phyloP scores from a whole-genome alignment of 2,797 vertebrate genomes.

The Harpagifer antarcticus region DNA sequence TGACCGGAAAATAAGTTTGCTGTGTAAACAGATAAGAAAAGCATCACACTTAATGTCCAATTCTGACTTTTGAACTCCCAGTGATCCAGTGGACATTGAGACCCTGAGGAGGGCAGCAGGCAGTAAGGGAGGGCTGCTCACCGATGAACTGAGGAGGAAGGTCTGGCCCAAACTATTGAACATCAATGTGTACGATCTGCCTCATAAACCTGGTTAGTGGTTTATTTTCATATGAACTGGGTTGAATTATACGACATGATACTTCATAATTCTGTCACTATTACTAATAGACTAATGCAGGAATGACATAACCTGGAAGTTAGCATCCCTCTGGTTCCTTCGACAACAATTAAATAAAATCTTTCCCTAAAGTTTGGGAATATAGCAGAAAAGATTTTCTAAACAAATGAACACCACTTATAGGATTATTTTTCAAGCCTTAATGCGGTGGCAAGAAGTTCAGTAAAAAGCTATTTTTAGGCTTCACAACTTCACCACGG shows the following conservation, averaged over 20 bases:
- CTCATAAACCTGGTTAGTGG: slow-evolving; percentile 85
- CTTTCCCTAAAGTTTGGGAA: too few species aligned
- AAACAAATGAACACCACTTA: too few species aligned
- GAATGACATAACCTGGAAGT: too few species aligned
- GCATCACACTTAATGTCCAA: neutral
- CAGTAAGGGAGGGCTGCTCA: slow-evolving; percentile 86
- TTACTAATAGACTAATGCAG: neutral
- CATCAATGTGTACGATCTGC: slow-evolving; percentile 85
- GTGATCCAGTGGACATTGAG: slow-evolving; percentile 86
- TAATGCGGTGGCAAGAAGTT: too few species aligned
- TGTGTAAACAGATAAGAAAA: neutral
- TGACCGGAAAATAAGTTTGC: neutral
- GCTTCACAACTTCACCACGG: too few species aligned
- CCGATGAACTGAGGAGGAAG: slow-evolving; percentile 86
- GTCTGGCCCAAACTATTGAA: slow-evolving; percentile 91
- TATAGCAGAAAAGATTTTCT: too few species aligned
- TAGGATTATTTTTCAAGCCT: too few species aligned
- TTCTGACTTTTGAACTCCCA: slow-evolving; percentile 35
- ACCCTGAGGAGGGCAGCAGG: slow-evolving; percentile 82
- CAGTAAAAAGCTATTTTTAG: too few species aligned
- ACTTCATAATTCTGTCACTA: neutral
- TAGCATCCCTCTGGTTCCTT: too few species aligned
- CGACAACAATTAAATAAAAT: too few species aligned
- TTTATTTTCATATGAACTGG: neutral
- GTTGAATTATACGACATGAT: neutral